Evolutionary conservation across 2,888 invertebrate species (phyloP).

Genomic region (Hanleya hanleyi): DNA sequence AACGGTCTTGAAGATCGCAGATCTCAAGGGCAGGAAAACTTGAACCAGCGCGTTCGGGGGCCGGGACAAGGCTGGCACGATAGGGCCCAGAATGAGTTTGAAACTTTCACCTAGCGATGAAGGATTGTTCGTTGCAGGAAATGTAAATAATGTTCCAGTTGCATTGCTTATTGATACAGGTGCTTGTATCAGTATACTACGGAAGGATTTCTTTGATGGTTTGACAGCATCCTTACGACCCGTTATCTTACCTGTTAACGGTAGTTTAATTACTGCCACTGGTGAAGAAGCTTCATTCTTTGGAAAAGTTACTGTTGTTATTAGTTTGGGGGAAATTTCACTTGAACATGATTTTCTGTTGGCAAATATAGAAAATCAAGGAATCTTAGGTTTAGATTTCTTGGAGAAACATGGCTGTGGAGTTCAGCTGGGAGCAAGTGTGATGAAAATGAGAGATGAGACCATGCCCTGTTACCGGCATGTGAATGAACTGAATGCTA

Average conservation of each 20-base stretch:
- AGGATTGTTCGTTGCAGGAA: conserved; percentile 15
- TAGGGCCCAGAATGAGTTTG: not conserved
- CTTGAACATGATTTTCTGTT: not conserved
- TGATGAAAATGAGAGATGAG: not conserved
- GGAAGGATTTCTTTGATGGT: not conserved
- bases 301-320: not conserved
- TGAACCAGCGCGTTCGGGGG: not conserved
- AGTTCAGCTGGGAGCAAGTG: not conserved
- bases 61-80: conserved; percentile 14
- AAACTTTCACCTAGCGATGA: not conserved
- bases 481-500: not conserved
- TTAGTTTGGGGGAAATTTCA: not conserved
- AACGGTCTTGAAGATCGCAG: too few species aligned
- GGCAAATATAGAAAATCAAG: not conserved
- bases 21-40: not conserved
- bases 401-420: not conserved
- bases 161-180: conserved; percentile 24
- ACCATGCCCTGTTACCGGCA: not conserved
- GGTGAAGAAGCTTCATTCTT: not conserved
- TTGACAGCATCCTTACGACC: not conserved
- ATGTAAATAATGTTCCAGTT: conserved; percentile 8
- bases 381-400: not conserved
- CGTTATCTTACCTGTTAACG: not conserved
- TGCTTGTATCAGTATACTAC: conserved; percentile 11
- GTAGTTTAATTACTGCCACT: not conserved